phyloP scores from a whole-genome alignment of 2,797 vertebrate species.

The Sebastes diaconus region DNA sequence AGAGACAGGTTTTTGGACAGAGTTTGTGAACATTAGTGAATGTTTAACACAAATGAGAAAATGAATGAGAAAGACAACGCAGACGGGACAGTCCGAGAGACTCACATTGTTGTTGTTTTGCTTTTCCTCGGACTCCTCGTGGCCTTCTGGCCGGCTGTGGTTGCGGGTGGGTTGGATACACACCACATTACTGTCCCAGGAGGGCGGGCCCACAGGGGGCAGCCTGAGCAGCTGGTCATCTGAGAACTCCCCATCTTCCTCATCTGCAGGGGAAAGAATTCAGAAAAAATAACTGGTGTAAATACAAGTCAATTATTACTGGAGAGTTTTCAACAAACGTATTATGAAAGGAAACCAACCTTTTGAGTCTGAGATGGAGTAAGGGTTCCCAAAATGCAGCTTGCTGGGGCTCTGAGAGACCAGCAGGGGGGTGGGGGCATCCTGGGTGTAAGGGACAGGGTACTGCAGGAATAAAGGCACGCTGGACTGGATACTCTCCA shows the following conservation, averaged over 20 bases:
- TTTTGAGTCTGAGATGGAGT: conserved; percentile 75
- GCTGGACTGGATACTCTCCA: conserved; percentile 73
- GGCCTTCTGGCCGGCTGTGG: conserved; percentile 92
- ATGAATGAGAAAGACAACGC: background rate
- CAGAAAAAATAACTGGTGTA: background rate
- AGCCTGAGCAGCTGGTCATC: conserved; percentile 92
- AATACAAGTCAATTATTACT: background rate
- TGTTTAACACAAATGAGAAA: background rate
- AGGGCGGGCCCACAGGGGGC: conserved; percentile 88
- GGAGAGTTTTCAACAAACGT: background rate
- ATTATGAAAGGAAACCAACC: conserved; percentile 47
- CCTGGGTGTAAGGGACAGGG: conserved; percentile 86
- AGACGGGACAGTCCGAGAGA: background rate
- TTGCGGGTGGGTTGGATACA: conserved; percentile 97
- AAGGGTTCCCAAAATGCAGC: conserved; percentile 95
- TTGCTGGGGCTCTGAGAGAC: conserved; percentile 86
- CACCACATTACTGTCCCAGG: conserved; percentile 96
- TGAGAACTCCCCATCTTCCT: conserved; percentile 91
- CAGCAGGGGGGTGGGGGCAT: conserved; percentile 83
- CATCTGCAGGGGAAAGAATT: conserved; percentile 80
- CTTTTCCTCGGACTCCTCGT: conserved; percentile 91
- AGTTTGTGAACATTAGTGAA: background rate
- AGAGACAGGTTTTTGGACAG: background rate
- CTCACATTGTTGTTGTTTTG: conserved; percentile 84
- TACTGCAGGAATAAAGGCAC: conserved; percentile 85